A percentile compares a stretch with the other conserved stretches of the same genome.
Conservation (phyloP, 2,113 vertebrate species). For the Maccullochella peelii region DNA sequence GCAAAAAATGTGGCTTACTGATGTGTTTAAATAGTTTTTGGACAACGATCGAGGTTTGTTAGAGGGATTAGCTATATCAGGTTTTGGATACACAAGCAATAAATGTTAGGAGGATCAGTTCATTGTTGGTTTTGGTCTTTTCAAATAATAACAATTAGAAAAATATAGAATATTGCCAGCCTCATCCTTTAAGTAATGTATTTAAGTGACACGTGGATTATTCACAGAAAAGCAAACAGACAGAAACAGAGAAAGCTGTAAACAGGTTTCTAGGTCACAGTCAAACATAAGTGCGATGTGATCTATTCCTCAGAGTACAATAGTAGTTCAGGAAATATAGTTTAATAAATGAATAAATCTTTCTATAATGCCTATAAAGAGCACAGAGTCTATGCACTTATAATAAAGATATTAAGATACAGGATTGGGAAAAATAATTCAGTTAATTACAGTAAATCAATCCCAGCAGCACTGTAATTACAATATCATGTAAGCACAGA, state of each 20-base stretch:
- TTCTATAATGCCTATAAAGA: background rate
- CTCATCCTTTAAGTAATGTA: background rate
- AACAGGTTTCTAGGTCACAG: conserved; percentile 35
- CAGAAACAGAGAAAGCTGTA: background rate
- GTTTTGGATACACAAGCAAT: background rate
- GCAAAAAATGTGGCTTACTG: background rate
- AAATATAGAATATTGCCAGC: background rate
- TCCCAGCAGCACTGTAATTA: conserved; percentile 22
- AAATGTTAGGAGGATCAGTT: background rate
- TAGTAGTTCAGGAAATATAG: background rate
- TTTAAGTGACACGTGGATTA: background rate
- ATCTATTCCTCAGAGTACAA: conserved; percentile 11
- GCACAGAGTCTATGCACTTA: background rate
- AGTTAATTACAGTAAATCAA: conserved; percentile 26
- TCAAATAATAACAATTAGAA: background rate
- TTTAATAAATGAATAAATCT: background rate
- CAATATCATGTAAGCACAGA: conserved; percentile 24
- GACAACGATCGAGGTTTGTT: background rate
- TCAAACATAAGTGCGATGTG: background rate
- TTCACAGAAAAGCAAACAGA: background rate
- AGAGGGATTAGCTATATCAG: background rate
- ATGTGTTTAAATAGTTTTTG: background rate
- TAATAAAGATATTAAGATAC: background rate
- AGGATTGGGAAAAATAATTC: background rate
- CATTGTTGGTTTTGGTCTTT: conserved; percentile 7